Base-by-base conservation (phyloP, 2,888 invertebrate species). In the Perdita meconis region DNA sequence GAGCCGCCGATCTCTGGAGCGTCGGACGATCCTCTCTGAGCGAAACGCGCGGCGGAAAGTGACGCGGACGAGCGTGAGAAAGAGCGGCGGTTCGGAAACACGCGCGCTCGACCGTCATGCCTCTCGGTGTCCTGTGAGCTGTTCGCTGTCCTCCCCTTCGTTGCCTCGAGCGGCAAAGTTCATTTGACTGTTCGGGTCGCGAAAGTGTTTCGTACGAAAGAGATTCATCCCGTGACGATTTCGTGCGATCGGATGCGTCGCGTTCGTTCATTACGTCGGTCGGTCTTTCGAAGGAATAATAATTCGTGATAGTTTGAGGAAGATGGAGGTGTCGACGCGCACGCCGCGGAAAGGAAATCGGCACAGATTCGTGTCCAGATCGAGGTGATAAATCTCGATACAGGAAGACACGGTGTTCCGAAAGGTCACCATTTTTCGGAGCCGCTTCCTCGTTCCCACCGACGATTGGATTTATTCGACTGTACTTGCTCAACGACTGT, bases 1-100 rank as follows among this genome's bases (percentile, higher is more conserved):
- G 22, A 47, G 22, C 36, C 12, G 24, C 22, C 47, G 55, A 64
- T 68, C 68, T 65, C 34, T 0, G 16, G 5, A 22, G n/a, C 16
- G 24, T 22, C n/a, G 19, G 36, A 3, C 24, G 51, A 42, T 19
- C 34, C 44, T 26, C 10, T n/a, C 60, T n/a, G 59, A 47, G 70
- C 4, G 67, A 72, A 69, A 50, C 61, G 56, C 55, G 42, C 30
- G 72, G 67, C 53, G 50, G 64, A 77, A 77, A 73, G 66, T 40
- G 73, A 63, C 67, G 72, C 67, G 71, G 36, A 59, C 34, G 56
- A 78, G 64, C 78, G 80, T 80, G 80, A 80, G 80, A 80, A 64
- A 64, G 16, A 63, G 59, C 64, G 65, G 60, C 40, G 56, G n/a
- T n/a, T n/a, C n/a, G n/a, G n/a, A n/a, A n/a, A n/a, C n/a, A 70